Percentiles rank a stretch among this genome's conserved stretches.
Conservation (phyloP, 2,113 vertebrate genomes). For the Psilopsiagon aymara region DNA sequence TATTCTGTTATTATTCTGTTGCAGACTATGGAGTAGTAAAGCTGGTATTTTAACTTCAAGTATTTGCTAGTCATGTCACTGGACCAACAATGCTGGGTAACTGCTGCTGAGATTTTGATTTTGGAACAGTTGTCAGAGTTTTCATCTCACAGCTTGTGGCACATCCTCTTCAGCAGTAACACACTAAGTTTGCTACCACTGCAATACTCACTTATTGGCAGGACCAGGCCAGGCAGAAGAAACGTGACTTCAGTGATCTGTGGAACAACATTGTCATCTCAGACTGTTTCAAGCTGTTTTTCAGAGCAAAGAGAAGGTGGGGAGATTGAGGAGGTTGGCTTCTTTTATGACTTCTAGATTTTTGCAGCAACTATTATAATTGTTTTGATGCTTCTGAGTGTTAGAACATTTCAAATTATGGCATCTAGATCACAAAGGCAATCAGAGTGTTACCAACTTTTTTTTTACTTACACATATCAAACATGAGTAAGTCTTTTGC, state of each 20-base stretch:
- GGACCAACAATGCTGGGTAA: not conserved
- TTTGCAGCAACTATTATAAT: not conserved
- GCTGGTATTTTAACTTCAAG: not conserved
- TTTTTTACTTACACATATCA: not conserved
- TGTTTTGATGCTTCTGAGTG: not conserved
- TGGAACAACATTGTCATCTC: not conserved
- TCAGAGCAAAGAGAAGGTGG: not conserved
- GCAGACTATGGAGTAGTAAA: not conserved
- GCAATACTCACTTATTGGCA: not conserved
- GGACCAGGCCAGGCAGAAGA: not conserved
- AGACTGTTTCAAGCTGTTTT: not conserved
- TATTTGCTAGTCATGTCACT: not conserved
- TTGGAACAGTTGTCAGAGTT: not conserved
- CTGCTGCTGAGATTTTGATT: not conserved
- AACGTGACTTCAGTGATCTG: not conserved
- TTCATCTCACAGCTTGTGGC: not conserved
- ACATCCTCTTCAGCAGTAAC: not conserved
- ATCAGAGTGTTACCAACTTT: not conserved
- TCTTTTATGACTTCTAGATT: not conserved
- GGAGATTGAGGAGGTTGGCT: not conserved
- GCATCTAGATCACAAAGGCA: not conserved
- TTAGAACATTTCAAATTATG: not conserved
- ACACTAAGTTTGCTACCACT: not conserved
- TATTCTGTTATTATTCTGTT: slow-evolving; percentile 11
- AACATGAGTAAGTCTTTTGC: not conserved